Conservation (phyloP, 2,888 invertebrate species). For the Cordylochernes scorpioides region DNA sequence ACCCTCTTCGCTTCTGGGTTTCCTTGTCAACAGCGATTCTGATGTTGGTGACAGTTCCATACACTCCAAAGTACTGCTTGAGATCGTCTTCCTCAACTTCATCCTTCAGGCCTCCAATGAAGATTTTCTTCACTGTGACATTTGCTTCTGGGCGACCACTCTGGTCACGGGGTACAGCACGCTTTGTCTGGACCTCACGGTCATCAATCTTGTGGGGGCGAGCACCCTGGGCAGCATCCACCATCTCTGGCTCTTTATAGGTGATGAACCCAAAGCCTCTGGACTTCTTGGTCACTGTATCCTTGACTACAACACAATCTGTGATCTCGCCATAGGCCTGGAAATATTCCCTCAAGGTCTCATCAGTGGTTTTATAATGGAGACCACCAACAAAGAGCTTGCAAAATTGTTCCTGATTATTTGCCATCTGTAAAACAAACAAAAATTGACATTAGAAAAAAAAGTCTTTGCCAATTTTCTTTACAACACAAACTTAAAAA, state of each 20-base stretch:
- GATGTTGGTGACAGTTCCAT: constrained; percentile 51
- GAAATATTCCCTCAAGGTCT: constrained; percentile 54
- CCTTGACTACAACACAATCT: constrained; percentile 89
- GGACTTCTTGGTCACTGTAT: constrained; percentile 73
- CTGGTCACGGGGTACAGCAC: constrained; percentile 62
- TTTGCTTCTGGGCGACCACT: constrained; percentile 62
- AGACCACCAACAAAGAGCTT: constrained; percentile 86
- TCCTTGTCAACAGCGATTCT: constrained; percentile 74
- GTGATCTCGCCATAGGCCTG: constrained; percentile 91
- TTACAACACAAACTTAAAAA: too few relatives aligned
- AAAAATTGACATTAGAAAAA: too few relatives aligned
- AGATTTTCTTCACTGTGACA: constrained; percentile 74
- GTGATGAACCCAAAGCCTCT: constrained; percentile 96
- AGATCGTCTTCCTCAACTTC: constrained; percentile 73
- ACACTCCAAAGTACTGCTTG: constrained; percentile 37
- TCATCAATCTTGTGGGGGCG: constrained; percentile 77
- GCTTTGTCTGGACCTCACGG: constrained; percentile 78
- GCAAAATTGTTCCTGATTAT: constrained; percentile 23
- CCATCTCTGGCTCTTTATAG: constrained; percentile 70
- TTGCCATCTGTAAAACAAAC: too few relatives aligned
- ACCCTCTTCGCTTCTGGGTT: constrained; percentile 75
- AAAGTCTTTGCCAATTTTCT: too few relatives aligned
- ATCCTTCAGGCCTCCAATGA: constrained; percentile 76
- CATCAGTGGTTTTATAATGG: constrained; percentile 74
- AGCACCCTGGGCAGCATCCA: constrained; percentile 63